Base-by-base conservation (phyloP, 2,797 vertebrate species). In the Chelonia mydas region DNA sequence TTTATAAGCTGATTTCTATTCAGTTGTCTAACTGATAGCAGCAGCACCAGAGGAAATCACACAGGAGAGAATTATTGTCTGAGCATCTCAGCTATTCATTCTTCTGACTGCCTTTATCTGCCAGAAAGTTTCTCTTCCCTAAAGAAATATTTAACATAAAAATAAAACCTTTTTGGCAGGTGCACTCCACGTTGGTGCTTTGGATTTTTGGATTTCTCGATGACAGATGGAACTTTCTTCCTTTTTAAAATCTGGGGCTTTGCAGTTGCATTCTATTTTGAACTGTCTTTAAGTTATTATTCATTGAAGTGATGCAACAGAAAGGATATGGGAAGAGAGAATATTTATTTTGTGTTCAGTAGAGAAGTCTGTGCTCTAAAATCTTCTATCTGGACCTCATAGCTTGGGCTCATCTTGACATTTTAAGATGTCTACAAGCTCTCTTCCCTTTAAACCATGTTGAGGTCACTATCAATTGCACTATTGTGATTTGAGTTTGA, bases 1-100 rank as follows among this genome's bases (percentile, higher is more conserved):
- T 96, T 97, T 86, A 92, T 96, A 96, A 95, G 91, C 95, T 96
- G 94, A 95, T 94, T 97, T 97, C 95, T 87, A 94, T 97, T 97
- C 92, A 87, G 95, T 96, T 96, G 93, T 87, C 95, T 96, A 85
- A 92, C 95, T 77, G 96, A 96, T 96, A 96, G 95, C 74, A 59
- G 90, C 96, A 96, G 95, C 96, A 97, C 90, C 87, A 92, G 94
- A 94, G 93, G 95, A 96, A 96, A 97, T 96, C 90, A 97, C 97
- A 97, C 97, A 97, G 92, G 79, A 92, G 65, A 85, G 95, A 96
- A 97, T 97, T 97, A 96, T 90, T 97, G 92, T 97, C 94, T 96
- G 95, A 93, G 89, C 83, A 95, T 96, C 94, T 95, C 83, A 37
- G 93, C 91, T 95, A 96, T 97, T 96, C 92, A 92, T 97, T 97